Percentiles rank a stretch among this genome's conserved stretches.
These are phyloP conservation scores for Limenitis camilla DNA, from an alignment of 2,888 invertebrate species.

Conservation along the genomic window DNA sequence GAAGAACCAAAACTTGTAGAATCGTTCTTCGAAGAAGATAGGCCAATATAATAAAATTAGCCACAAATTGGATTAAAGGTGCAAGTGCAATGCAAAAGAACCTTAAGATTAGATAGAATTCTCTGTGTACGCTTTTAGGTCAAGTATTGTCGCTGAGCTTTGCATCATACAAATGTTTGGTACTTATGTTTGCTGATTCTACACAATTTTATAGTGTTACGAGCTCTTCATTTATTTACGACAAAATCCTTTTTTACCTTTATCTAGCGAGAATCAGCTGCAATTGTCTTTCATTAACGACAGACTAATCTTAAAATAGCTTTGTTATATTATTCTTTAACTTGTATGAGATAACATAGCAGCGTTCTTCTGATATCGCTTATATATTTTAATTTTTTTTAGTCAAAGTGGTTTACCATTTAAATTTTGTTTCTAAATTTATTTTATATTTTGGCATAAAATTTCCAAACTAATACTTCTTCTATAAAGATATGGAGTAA, in stretches of 20 bases:
- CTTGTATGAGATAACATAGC: background rate
- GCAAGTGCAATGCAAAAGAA: constrained; percentile 24
- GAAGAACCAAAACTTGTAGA: too few species aligned
- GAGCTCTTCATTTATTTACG: constrained; percentile 18
- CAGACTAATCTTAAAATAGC: constrained; percentile 1
- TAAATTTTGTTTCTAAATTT: too few species aligned
- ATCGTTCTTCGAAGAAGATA: background rate
- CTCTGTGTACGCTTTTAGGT: constrained; percentile 29
- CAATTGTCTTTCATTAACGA: background rate
- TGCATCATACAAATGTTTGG: constrained; percentile 30
- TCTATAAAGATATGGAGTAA: too few species aligned
- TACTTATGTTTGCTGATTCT: constrained; percentile 25
- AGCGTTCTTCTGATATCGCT: background rate
- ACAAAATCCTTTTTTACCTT: constrained; percentile 20
- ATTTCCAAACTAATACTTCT: too few species aligned
- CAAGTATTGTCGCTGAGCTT: constrained; percentile 29
- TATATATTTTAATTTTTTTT: too few species aligned
- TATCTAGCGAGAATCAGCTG: constrained; percentile 9
- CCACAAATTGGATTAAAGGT: constrained; percentile 21
- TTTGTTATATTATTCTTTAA: background rate
- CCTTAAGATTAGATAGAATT: constrained; percentile 29
- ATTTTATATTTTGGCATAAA: too few species aligned
- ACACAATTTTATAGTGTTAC: constrained; percentile 18
- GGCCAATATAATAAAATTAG: background rate
- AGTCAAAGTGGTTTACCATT: too few species aligned